These are phyloP conservation scores for Halcyon badia DNA, from an alignment of 2,797 vertebrate genomes.

Conservation along the genomic window DNA sequence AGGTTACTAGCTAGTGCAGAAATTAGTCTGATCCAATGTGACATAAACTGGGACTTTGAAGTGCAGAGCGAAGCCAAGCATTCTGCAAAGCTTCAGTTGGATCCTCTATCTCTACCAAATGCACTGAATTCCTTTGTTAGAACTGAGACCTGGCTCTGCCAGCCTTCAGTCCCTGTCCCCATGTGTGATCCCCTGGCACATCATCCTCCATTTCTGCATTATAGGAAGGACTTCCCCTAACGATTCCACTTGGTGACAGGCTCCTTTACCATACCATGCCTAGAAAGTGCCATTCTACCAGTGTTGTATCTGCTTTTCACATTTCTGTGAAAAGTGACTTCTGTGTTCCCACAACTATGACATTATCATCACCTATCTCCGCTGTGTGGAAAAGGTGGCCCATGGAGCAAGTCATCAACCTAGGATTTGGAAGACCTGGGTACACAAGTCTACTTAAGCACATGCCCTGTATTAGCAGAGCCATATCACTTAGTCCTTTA, in stretches of 20 bases:
- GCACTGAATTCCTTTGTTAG: neutral
- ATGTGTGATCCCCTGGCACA: rapidly evolving
- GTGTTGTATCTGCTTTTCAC: neutral
- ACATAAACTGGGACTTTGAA: neutral
- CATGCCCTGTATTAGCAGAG: rapidly evolving
- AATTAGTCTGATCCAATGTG: neutral
- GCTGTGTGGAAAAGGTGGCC: neutral
- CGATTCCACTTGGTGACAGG: neutral
- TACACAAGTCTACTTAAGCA: neutral
- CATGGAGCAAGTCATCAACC: neutral
- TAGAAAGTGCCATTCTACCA: neutral
- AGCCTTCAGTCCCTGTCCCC: neutral
- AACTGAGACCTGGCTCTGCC: neutral
- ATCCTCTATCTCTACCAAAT: neutral
- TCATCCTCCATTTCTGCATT: neutral
- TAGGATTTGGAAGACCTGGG: neutral
- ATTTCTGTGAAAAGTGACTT: neutral
- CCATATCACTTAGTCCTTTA: neutral
- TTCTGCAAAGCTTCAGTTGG: neutral
- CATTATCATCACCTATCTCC: neutral
- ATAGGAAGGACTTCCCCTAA: neutral
- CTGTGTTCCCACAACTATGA: neutral
- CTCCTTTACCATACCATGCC: neutral
- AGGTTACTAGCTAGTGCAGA: neutral
- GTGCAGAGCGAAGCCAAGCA: neutral